A percentile compares a stretch with the other conserved stretches of the same genome.
Evolutionary conservation across 2,113 vertebrate species (phyloP).

Genomic region (Glaucidium brasilianum): DNA sequence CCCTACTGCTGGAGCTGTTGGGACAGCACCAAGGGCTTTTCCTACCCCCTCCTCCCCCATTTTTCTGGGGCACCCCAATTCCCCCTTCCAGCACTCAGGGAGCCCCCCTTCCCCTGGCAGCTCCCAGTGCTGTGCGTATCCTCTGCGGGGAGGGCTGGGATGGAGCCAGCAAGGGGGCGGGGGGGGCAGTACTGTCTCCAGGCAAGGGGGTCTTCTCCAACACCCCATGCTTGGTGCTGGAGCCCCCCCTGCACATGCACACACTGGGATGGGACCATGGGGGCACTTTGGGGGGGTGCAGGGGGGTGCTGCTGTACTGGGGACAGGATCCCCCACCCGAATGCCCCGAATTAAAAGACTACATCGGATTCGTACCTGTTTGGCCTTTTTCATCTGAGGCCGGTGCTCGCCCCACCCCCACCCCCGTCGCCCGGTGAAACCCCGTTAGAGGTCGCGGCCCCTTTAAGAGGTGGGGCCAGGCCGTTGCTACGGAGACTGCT

Average conservation of each 20-base stretch:
- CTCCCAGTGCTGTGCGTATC: neutral
- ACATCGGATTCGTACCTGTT: neutral
- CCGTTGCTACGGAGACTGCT: neutral
- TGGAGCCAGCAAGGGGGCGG: neutral
- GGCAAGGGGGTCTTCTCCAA: neutral
- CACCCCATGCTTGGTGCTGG: neutral
- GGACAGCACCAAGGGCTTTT: conserved; percentile 1
- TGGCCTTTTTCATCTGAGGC: neutral
- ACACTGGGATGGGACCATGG: neutral
- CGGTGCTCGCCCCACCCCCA: fast-evolving
- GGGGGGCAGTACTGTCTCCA: neutral
- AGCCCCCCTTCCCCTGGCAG: neutral
- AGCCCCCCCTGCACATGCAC: neutral
- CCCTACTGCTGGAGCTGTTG: neutral
- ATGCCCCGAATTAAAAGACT: neutral
- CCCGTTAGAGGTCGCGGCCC: neutral
- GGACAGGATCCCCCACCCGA: neutral
- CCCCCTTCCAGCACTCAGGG: neutral
- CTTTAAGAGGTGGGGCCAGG: neutral
- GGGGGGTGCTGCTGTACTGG: neutral
- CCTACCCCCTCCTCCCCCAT: fast-evolving
- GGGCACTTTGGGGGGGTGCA: neutral
- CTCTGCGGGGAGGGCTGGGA: neutral
- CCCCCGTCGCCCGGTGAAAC: fast-evolving
- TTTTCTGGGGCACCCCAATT: neutral